Evolutionary conservation across 2,113 vertebrate species (phyloP), one percentile per base, ranked within the genome.

Genomic region (Xenopus tropicalis): DNA sequence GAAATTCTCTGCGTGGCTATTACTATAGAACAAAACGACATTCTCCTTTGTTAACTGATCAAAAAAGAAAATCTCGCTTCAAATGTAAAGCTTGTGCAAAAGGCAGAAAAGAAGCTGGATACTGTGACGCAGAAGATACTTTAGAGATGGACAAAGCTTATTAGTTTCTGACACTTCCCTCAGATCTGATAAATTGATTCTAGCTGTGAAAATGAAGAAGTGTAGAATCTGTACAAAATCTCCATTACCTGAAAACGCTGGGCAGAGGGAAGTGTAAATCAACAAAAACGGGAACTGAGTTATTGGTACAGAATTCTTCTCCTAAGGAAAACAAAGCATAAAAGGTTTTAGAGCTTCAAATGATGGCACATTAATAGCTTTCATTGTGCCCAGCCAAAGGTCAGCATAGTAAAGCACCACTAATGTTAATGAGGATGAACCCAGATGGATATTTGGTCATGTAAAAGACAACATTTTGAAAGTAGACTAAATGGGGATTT

Each of bases 31-130:
- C 29, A 37, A 37, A 9, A 37, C 29, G 6, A 6, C 1, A 4
- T 66, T 29, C 79, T 79, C 62, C 83, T 77, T 85, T 77, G 25
- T 78, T 85, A 82, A 85, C 82, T 84, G 79, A 63, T 79, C 63
- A 76, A 51, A 66, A 75, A 48, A 70, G 10, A 37, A 37, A 37
- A 37, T 7, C 29, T 37, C 6, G 1, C 6, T 80, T 44, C 44
- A 16, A 71, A 61, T 22, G 52, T 48, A 61, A 77, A 17, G 46
- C 66, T 69, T 70, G 25, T 25, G n/a, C 75, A 77, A 83, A 56
- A 82, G 79, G 81, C 79, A 83, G 82, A 80, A 16, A 37, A 37
- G 29, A 20, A 11, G 72, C 70, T 7, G 78, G 81, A 74, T 0
- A 20, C 42, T 74, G 72, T 72, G 22, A 69, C 0, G 43, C 19